phyloP scores from a whole-genome alignment of 2,888 invertebrate species.

The Pyrocoelia pectoralis region DNA sequence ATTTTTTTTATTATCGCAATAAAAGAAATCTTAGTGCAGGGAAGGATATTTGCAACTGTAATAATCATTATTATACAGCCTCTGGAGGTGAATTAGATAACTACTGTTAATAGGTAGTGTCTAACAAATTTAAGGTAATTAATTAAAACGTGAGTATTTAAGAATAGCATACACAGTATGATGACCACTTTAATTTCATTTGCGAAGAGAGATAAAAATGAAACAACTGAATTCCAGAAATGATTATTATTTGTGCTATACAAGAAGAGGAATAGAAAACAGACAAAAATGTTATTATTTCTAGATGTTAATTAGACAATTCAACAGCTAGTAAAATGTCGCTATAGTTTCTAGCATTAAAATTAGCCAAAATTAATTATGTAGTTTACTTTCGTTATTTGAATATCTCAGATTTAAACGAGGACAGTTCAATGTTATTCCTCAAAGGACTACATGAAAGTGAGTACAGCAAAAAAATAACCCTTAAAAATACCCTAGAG shows the following conservation, averaged over 20 bases:
- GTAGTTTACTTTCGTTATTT: not conserved
- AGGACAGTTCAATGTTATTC: constrained; percentile 21
- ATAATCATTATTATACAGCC: no score
- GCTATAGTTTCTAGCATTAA: not conserved
- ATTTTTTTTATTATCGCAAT: no score
- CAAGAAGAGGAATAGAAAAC: constrained; percentile 33
- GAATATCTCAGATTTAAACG: constrained; percentile 1
- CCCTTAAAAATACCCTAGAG: constrained; percentile 27
- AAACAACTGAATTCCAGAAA: constrained; percentile 17
- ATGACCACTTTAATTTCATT: no score
- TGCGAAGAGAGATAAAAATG: not conserved
- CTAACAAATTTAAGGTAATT: no score
- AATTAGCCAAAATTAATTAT: not conserved
- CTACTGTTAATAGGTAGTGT: no score
- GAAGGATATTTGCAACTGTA: no score
- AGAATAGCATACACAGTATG: no score
- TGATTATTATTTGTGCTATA: constrained; percentile 32
- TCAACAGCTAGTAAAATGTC: not conserved
- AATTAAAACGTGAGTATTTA: no score
- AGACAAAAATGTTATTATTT: constrained; percentile 4
- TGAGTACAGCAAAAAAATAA: constrained; percentile 27
- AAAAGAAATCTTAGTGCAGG: no score
- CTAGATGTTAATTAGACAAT: not conserved
- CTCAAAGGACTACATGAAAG: constrained; percentile 21
- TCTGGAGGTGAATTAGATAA: no score